Percentiles rank a stretch among this genome's conserved stretches.
These are phyloP conservation scores for Periophthalmus modestus DNA, from an alignment of 2,113 vertebrate genomes.

Conservation along the genomic window DNA sequence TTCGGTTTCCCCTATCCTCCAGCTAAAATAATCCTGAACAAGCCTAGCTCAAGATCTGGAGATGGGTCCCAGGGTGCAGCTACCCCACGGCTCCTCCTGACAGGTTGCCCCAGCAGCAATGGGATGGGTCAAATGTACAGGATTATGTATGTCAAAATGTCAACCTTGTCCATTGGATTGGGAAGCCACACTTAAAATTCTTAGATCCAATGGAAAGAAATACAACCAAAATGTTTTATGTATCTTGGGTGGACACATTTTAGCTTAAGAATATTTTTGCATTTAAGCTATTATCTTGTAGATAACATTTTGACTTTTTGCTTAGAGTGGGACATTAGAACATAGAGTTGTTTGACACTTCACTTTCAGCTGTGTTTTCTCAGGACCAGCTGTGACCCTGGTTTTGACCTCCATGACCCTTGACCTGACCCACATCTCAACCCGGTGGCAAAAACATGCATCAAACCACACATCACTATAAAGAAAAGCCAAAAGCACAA, in stretches of 20 bases:
- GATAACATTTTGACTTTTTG: not conserved
- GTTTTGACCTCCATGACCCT: conserved; percentile 33
- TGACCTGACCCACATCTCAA: conserved; percentile 40
- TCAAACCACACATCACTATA: conserved; percentile 6
- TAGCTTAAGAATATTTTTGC: too few species aligned
- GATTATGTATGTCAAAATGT: too few species aligned
- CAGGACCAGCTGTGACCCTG: conserved; percentile 40
- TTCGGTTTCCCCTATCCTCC: too few species aligned
- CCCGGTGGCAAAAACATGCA: conserved; percentile 9
- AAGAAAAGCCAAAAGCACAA: not conserved
- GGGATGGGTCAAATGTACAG: not conserved
- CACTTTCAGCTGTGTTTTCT: conserved; percentile 1
- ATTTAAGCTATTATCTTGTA: too few species aligned
- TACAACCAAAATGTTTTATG: too few species aligned
- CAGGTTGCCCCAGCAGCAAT: not conserved
- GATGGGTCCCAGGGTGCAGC: too few species aligned
- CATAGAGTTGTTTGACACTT: not conserved
- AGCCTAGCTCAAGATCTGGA: too few species aligned
- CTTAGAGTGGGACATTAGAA: not conserved
- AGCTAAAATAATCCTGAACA: too few species aligned
- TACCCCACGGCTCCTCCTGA: not conserved
- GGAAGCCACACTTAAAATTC: too few species aligned
- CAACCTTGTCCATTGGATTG: too few species aligned
- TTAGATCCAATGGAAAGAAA: too few species aligned
- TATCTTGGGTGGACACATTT: too few species aligned